Conservation (phyloP, 2,113 vertebrate genomes). For the Jacana jacana region DNA sequence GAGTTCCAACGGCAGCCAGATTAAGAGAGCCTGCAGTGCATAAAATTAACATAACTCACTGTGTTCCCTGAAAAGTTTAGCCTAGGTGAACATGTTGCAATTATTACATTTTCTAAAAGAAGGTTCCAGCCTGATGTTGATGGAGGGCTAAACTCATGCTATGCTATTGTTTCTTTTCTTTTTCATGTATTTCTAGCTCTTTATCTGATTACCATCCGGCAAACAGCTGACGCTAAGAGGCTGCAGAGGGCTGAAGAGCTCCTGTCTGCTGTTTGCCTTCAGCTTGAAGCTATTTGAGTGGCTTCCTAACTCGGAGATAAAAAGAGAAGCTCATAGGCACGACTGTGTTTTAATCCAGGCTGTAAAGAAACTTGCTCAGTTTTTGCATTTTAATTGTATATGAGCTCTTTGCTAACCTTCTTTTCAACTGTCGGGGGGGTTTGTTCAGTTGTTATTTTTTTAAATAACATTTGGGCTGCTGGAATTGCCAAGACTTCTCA, state of each 20-base stretch:
- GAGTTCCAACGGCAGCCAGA: slow-evolving; percentile 57
- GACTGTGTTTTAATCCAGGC: slow-evolving; percentile 56
- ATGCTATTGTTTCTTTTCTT: slow-evolving; percentile 75
- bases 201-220: slow-evolving; percentile 85
- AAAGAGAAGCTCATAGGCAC: slow-evolving; percentile 64
- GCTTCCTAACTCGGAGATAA: slow-evolving; percentile 74
- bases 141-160: slow-evolving; percentile 72
- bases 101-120: slow-evolving; percentile 70
- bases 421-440: slow-evolving; percentile 1
- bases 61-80: slow-evolving; percentile 73
- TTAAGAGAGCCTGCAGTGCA: slow-evolving; percentile 68
- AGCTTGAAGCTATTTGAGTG: slow-evolving; percentile 76
- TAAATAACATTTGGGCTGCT: background rate
- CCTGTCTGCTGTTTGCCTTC: slow-evolving; percentile 82
- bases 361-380: slow-evolving; percentile 43
- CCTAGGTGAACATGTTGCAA: slow-evolving; percentile 70
- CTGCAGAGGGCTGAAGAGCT: slow-evolving; percentile 83
- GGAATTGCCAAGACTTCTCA: background rate
- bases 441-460: background rate
- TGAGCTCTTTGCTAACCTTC: slow-evolving; percentile 20
- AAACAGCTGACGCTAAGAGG: slow-evolving; percentile 86
- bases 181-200: slow-evolving; percentile 78
- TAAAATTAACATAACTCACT: slow-evolving; percentile 70
- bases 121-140: slow-evolving; percentile 58
- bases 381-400: slow-evolving; percentile 52